Evolutionary conservation across 2,888 invertebrate species (phyloP).

Genomic region (Rhaphigaster nebulosa): DNA sequence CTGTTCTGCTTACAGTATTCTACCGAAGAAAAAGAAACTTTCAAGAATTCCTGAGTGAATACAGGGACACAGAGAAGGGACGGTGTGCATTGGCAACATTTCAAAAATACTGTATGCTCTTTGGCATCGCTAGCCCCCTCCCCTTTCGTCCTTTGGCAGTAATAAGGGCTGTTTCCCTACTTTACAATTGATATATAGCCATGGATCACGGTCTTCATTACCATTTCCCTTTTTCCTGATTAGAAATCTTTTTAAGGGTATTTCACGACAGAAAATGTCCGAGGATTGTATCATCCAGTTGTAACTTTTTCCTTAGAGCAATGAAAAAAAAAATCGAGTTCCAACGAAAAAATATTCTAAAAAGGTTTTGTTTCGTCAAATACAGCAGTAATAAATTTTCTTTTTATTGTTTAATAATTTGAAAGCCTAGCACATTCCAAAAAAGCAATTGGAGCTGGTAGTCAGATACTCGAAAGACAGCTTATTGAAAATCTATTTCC

Average conservation of each 20-base stretch:
- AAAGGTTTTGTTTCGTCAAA: too few relatives aligned
- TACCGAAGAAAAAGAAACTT: background rate
- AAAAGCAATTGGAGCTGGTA: background rate
- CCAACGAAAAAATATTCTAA: too few relatives aligned
- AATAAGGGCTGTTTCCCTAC: background rate
- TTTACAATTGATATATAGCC: background rate
- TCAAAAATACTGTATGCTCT: conserved; percentile 30
- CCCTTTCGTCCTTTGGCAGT: background rate
- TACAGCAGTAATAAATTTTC: too few relatives aligned
- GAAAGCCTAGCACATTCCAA: background rate
- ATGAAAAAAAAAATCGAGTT: too few relatives aligned
- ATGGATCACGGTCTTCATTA: background rate
- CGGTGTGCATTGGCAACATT: background rate
- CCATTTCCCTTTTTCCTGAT: background rate
- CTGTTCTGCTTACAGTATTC: background rate
- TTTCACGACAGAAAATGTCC: background rate
- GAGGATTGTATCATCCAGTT: background rate
- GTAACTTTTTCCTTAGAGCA: background rate
- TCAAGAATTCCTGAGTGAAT: background rate
- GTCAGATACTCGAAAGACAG: background rate
- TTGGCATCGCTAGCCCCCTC: background rate
- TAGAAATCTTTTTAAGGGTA: background rate
- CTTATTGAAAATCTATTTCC: conserved; percentile 13
- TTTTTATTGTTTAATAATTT: background rate
- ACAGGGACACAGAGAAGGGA: background rate